Evolutionary conservation across 2,113 vertebrate species (phyloP), one percentile per base, ranked within the genome.

Genomic region (Mus pahari): DNA sequence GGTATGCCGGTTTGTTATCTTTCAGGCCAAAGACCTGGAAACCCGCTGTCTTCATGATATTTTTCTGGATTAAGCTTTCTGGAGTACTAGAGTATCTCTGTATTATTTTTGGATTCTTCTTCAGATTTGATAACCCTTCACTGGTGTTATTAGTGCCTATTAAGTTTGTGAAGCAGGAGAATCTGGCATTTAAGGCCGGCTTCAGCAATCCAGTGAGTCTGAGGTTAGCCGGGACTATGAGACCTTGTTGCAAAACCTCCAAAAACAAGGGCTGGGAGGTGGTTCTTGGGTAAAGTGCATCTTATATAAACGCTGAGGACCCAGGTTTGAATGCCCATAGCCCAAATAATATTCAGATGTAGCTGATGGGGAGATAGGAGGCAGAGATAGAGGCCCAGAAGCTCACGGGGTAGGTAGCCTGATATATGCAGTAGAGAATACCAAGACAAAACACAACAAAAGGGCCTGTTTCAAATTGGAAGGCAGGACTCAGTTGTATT

Each of bases 31-130:
- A 86, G 66, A 77, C 19, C 73, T 86, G 73, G 17, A 39, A 78
- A 36, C 39, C 50, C 39, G n/a, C 66, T 82, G 50, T 50, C 0
- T 0, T 89, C 7, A 1, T 33, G 7, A 22, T 20, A 3, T 55
- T 93, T 83, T 91, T 78, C 74, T 90, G 92, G 84, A 83, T 73
- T 73, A 73, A 82, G 48, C 62, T 83, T 96, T 89, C 79, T 45
- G n/a, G 77, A 95, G 53, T 58, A 31, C 22, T 10, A 31, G 39
- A n/a, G 39, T 58, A 22, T 1, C 10, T 26, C 26, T 28, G 60
- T 28, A 5, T 4, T n/a, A 36, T 66, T 87, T 75, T 88, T 77
- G 17, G 62, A 11, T 87, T 86, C 62, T 88, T 78, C 42, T 92
- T 17, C 45, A 53, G 58, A 66, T 45, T 78, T 86, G 45, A 39